These are phyloP conservation scores for Tridacna crocea DNA, from an alignment of 2,888 invertebrate genomes.

Conservation along the genomic window DNA sequence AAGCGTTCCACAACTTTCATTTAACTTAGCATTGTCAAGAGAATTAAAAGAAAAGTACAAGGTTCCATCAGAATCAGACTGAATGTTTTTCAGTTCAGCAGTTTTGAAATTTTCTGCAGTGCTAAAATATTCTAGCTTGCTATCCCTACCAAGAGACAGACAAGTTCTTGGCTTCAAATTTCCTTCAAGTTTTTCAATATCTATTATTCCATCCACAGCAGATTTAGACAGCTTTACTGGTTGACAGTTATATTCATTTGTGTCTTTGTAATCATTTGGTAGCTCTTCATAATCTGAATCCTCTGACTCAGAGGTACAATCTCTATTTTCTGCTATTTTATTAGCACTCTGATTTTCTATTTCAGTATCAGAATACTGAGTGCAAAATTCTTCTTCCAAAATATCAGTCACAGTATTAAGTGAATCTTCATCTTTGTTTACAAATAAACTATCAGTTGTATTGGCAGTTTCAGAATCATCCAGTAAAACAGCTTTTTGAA, in stretches of 20 bases:
- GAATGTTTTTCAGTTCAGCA: not conserved
- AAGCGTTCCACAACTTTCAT: slow-evolving; percentile 21
- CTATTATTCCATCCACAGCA: slow-evolving; percentile 26
- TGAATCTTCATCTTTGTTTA: slow-evolving; percentile 48
- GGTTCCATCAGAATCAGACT: slow-evolving; percentile 45
- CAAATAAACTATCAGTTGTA: slow-evolving; percentile 45
- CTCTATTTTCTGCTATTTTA: not conserved
- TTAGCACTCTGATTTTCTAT: slow-evolving; percentile 16
- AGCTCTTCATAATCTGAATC: slow-evolving; percentile 1
- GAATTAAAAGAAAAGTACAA: slow-evolving; percentile 52
- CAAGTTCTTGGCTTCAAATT: slow-evolving; percentile 7
- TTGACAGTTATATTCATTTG: not conserved
- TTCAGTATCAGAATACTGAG: slow-evolving; percentile 43
- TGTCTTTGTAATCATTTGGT: not conserved
- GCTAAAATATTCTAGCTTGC: slow-evolving; percentile 9
- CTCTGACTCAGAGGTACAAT: slow-evolving; percentile 18
- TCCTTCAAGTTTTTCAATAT: slow-evolving; percentile 8
- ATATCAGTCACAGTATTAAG: slow-evolving; percentile 43
- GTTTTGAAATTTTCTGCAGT: slow-evolving; percentile 3
- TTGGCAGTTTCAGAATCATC: slow-evolving; percentile 28
- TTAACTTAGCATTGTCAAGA: slow-evolving; percentile 33
- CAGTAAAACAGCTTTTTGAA: not conserved
- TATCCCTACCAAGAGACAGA: slow-evolving; percentile 12
- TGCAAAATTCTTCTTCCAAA: slow-evolving; percentile 41
- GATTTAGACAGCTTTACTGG: not conserved